Evolutionary conservation across 2,797 vertebrate genomes (phyloP).

Genomic region (Melanotaenia boesemani): DNA sequence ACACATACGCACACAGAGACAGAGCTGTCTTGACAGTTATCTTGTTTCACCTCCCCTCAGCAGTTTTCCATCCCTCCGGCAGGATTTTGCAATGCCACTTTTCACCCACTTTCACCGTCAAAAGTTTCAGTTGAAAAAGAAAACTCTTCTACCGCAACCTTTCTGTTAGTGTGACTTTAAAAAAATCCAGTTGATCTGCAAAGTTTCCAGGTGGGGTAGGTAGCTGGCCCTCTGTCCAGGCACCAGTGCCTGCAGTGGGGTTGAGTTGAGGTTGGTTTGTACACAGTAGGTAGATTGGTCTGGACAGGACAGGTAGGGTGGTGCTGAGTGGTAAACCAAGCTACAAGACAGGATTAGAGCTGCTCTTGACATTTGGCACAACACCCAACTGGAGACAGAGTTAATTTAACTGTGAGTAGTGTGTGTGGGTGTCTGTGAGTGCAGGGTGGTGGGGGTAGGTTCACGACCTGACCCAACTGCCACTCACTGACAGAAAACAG

Average conservation of each 20-base stretch:
- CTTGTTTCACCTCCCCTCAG: conserved; percentile 79
- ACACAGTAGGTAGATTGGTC: conserved; percentile 42
- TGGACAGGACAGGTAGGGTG: conserved; percentile 54
- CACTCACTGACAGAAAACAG: conserved; percentile 34
- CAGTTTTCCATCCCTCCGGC: conserved; percentile 78
- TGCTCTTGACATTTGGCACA: conserved; percentile 78
- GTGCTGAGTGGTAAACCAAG: conserved; percentile 61
- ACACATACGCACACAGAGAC: conserved; percentile 29
- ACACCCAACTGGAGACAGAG: conserved; percentile 73
- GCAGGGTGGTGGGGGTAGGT: conserved; percentile 20
- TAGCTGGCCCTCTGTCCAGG: conserved; percentile 28
- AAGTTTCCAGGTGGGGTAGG: conserved; percentile 22
- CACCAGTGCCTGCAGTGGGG: conserved; percentile 30
- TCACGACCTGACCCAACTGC: conserved; percentile 50
- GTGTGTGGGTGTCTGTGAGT: neutral
- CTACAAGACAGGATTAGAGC: conserved; percentile 75
- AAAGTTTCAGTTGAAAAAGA: conserved; percentile 66
- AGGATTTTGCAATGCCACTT: conserved; percentile 73
- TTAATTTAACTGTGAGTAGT: conserved; percentile 75
- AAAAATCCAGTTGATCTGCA: conserved; percentile 1
- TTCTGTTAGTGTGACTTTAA: conserved; percentile 44
- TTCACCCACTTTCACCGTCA: conserved; percentile 65
- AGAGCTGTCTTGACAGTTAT: conserved; percentile 75
- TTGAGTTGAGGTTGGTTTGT: conserved; percentile 44
- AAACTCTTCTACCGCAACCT: conserved; percentile 54